Percentiles rank a stretch among this genome's conserved stretches.
These are phyloP conservation scores for Euborellia annulipes DNA, from an alignment of 1,140 invertebrate genomes.

Conservation along the genomic window DNA sequence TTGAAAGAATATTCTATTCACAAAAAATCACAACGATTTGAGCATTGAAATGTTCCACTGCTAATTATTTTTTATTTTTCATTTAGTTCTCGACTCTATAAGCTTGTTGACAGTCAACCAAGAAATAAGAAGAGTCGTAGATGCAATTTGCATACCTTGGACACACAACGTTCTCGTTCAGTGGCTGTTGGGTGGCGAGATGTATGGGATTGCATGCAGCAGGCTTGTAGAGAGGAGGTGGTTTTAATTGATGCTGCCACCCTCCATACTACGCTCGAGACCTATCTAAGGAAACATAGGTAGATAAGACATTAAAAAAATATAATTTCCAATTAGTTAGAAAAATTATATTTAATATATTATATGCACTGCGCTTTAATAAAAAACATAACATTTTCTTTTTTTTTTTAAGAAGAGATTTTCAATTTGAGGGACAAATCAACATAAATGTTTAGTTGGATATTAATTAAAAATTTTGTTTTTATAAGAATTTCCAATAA, in stretches of 20 bases:
- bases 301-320: conserved; percentile 17
- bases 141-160: conserved; percentile 73
- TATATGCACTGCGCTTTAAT: background rate
- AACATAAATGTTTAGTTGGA: too few species aligned
- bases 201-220: conserved; percentile 76
- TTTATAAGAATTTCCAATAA: too few species aligned
- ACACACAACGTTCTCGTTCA: conserved; percentile 61
- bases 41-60: too few species aligned
- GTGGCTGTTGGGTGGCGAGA: conserved; percentile 50
- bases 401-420: too few species aligned
- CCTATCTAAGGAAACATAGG: conserved; percentile 77
- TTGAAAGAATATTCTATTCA: too few species aligned
- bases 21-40: too few species aligned
- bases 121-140: conserved; percentile 72
- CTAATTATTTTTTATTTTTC: conserved; percentile 11
- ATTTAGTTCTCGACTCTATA: conserved; percentile 53
- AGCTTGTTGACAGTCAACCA: conserved; percentile 62
- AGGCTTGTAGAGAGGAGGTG: conserved; percentile 67
- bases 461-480: too few species aligned
- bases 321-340: background rate
- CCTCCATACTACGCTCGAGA: conserved; percentile 68
- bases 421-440: too few species aligned
- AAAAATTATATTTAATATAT: background rate
- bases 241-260: conserved; percentile 69
- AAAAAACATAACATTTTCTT: background rate